Base-by-base conservation (phyloP, 2,888 invertebrate genomes). In the Hyposoter didymator region DNA sequence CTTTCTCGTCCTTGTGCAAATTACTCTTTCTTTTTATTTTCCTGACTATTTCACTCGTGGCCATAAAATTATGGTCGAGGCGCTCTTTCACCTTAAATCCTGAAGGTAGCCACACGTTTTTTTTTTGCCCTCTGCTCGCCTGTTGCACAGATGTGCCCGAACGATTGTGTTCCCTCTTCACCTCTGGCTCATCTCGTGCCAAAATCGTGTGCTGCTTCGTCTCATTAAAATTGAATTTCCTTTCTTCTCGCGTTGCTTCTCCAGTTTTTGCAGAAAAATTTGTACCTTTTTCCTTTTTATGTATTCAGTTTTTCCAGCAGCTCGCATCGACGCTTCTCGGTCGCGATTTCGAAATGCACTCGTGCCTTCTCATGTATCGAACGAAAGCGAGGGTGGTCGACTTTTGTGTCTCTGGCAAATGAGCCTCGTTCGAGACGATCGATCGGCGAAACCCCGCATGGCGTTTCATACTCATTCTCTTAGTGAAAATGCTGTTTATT, bases 391-490 rank as follows among this genome's bases (percentile, higher is more conserved):
- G n/a, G 28, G 7, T 2, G 10, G 55, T 7, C 59, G 43, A 14
- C 28, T 59, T 39, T 39, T 43, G 59, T 43, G 59, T 43, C 73
- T 55, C 73, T 59, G 47, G 74, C 62, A 43, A 74, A 74, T 74
- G 74, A 62, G 62, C 45, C 49, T 86, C 69, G 78, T 82, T 76
- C 8, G 39, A 39, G 39, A 39, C 79, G 72, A 87, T 87, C 87
- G 87, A 87, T 87, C 84, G 67, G 55, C 67, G 87, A 85, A 85
- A 79, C 85, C 78, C 74, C 45, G 69, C 76, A 79, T 78, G 69
- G 66, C 75, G 73, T 76, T 72, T 32, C n/a, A n/a, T 17, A 49
- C 35, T 43, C 39, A 10, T 39, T 35, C 22, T 19, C 32, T 14
- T 55, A n/a, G 55, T 28, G 55, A 14, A 45, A 43, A 69, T 28